Base-by-base conservation (phyloP, 2,797 vertebrate genomes). In the Sphenodon punctatus region DNA sequence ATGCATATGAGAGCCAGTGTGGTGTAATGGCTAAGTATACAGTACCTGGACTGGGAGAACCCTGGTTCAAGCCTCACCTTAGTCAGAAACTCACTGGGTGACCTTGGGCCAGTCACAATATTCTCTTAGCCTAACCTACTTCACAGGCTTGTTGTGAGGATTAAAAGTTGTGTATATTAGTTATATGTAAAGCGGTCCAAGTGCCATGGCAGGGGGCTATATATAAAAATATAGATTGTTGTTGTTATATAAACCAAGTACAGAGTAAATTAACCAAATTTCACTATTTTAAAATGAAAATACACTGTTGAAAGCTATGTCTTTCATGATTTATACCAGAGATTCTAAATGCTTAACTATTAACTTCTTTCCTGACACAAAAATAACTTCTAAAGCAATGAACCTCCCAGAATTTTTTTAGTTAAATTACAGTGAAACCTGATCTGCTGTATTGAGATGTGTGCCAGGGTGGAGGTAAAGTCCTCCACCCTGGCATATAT, bases 341-440 rank as follows among this genome's bases (percentile, higher is more conserved):
- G 30, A 55, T 9, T 32, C 16, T 55, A 27, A 55, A 55, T 55
- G 53, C 17, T 36, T 55, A 32, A 55, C 32, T 55, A 55, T 32
- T 20, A 20, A 55, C 17, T 32, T 55, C 53, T n/a, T 32, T 32
- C 6, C 10, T 68, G 77, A 85, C 60, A 12, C 51, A 56, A 27
- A 30, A 42, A 67, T 20, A 25, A 82, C 76, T 53, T 69, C 68
- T 59, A n/a, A 69, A 75, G 38, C 36, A 38, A 67, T 70, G 34
- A 74, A 34, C 30, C 86, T 81, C 69, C 71, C 75, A 38, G 67
- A 89, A 63, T 22, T 42, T 4, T 4, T 74, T 80, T 80, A 72
- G 78, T 88, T 89, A 70, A 45, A 69, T 51, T 82, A 38, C 53
- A 75, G 30, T 72, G 53, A 90, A 89, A 85, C 61, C 49, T 0